Conservation (phyloP, 2,797 vertebrate genomes). For the Nasua narica region DNA sequence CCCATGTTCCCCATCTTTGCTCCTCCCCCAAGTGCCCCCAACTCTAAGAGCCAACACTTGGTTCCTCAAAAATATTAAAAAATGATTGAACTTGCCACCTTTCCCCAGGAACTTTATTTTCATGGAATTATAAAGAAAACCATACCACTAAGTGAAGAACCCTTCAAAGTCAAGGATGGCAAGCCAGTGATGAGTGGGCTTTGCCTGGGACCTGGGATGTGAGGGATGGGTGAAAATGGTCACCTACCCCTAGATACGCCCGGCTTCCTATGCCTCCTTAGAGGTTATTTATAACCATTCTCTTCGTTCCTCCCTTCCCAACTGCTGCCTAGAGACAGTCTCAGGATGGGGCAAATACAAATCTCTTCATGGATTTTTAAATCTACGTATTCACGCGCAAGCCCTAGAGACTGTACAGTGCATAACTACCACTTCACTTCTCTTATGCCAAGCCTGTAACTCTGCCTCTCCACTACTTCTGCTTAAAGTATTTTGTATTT, state of each 20-base stretch:
- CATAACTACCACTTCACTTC: neutral
- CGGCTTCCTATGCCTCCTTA: fast-evolving
- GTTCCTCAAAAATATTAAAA: neutral
- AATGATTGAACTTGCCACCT: neutral
- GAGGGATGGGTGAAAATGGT: fast-evolving
- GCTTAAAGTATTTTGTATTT: neutral
- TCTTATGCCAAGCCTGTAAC: neutral
- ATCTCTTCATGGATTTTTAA: neutral
- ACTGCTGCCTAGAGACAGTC: neutral
- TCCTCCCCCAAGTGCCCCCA: neutral
- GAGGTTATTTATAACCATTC: neutral
- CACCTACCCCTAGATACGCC: neutral
- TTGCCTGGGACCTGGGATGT: neutral
- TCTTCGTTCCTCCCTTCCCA: neutral
- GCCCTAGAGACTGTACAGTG: neutral
- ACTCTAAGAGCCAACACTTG: neutral
- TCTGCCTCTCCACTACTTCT: neutral
- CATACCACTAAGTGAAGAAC: neutral
- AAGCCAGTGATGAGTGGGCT: neutral
- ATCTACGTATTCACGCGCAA: neutral
- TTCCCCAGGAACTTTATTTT: neutral
- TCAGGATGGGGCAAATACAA: neutral
- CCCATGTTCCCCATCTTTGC: neutral
- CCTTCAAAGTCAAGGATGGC: neutral
- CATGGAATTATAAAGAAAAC: neutral